Evolutionary conservation across 2,113 vertebrate species (phyloP).

Genomic region (Pollachius pollachius): DNA sequence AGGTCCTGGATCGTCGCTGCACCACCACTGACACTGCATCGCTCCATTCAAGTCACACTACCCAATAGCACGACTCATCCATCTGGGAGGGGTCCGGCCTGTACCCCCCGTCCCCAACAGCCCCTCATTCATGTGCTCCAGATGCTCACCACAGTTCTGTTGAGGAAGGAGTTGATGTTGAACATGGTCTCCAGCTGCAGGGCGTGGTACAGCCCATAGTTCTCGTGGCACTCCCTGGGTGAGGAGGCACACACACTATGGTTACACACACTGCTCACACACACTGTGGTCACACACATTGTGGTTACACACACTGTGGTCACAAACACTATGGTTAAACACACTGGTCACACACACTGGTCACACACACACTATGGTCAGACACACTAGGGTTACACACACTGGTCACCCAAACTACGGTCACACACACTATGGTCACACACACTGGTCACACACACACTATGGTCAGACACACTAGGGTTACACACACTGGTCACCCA

Average conservation of each 20-base stretch:
- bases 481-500: neutral
- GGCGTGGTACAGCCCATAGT: constrained; percentile 86
- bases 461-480: neutral
- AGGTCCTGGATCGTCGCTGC: no score
- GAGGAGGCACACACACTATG: constrained; percentile 11
- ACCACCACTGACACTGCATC: no score
- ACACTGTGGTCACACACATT: neutral
- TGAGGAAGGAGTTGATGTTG: constrained; percentile 82
- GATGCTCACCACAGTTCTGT: constrained; percentile 79
- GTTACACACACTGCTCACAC: neutral
- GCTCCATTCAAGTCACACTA: no score
- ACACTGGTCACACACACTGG: neutral
- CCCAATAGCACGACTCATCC: no score
- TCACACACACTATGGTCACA: neutral
- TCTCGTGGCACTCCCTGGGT: constrained; percentile 85
- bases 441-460: neutral
- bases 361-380: neutral
- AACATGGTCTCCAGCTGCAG: constrained; percentile 86
- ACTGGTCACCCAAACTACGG: no score
- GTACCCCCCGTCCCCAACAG: no score
- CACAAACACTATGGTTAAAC: no score
- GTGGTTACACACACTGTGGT: neutral
- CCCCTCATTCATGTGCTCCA: no score
- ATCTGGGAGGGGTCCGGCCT: no score
- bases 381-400: no score